Evolutionary conservation across 2,888 invertebrate genomes (phyloP).

Genomic region (Pammene fasciana): DNA sequence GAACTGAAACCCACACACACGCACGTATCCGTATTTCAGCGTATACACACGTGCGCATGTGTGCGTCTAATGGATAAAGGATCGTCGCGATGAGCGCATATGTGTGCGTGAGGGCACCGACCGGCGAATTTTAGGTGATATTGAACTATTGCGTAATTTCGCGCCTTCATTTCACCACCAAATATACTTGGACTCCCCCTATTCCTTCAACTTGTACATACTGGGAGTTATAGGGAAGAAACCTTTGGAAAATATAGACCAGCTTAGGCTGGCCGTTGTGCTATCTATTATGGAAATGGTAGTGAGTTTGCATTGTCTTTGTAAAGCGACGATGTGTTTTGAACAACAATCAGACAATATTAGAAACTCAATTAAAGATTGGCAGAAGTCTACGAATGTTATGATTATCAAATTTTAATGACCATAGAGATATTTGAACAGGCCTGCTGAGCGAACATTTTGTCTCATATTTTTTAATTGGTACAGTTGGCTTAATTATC

Average conservation of each 20-base stretch:
- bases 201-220: slow-evolving; percentile 15
- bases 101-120: slow-evolving; percentile 54
- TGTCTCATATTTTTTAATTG: no score
- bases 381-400: background rate
- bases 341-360: slow-evolving; percentile 6
- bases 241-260: slow-evolving; percentile 19
- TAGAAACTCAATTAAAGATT: slow-evolving; percentile 10
- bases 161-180: slow-evolving; percentile 37
- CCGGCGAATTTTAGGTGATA: slow-evolving; percentile 61
- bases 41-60: slow-evolving; percentile 41
- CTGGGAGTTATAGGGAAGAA: background rate
- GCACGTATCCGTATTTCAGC: slow-evolving; percentile 43
- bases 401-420: background rate
- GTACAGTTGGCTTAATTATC: no score
- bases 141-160: slow-evolving; percentile 60
- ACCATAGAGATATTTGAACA: background rate
- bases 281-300: slow-evolving; percentile 37
- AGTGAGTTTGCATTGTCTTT: slow-evolving; percentile 39
- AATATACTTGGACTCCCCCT: slow-evolving; percentile 31
- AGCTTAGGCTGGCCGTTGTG: slow-evolving; percentile 21
- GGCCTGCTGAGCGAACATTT: no score
- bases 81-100: slow-evolving; percentile 47
- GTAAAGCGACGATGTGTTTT: background rate
- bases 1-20: slow-evolving; percentile 44
- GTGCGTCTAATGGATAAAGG: slow-evolving; percentile 47